phyloP scores from a whole-genome alignment of 1,140 invertebrate genomes.

The Neodiprion virginianus region DNA sequence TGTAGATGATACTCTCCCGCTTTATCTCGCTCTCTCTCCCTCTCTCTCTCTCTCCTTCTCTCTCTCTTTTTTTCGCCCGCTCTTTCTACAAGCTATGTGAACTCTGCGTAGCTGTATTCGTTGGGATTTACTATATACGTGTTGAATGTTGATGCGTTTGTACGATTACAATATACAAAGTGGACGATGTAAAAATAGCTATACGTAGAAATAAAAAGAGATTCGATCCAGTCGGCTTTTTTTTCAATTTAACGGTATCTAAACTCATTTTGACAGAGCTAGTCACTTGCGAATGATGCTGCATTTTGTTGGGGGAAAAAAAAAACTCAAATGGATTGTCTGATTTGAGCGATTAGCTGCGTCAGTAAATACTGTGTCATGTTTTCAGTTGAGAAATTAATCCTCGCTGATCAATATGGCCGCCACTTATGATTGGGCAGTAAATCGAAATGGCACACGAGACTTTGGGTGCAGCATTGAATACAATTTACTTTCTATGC shows the following conservation, averaged over 20 bases:
- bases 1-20: slow-evolving; percentile 26
- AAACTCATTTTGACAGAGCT: too few relatives aligned
- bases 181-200: too few relatives aligned
- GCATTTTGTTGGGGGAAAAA: too few relatives aligned
- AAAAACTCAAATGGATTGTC: too few relatives aligned
- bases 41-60: slow-evolving; percentile 16
- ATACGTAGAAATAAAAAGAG: slow-evolving; percentile 22
- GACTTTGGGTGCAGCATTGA: not conserved
- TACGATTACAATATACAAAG: slow-evolving; percentile 1
- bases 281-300: too few relatives aligned
- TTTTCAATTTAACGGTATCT: not conserved
- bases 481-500: not conserved
- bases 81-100: slow-evolving; percentile 9
- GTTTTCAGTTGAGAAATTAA: too few relatives aligned
- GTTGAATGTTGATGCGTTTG: slow-evolving; percentile 17
- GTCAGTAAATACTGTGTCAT: too few relatives aligned
- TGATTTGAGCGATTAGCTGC: too few relatives aligned
- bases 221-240: slow-evolving; percentile 11
- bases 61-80: slow-evolving; percentile 25
- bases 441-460: not conserved
- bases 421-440: not conserved
- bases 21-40: slow-evolving; percentile 38
- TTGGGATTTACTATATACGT: slow-evolving; percentile 2
- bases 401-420: not conserved
- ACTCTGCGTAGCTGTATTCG: slow-evolving; percentile 12